Evolutionary conservation across 2,113 vertebrate species (phyloP), one percentile per base, ranked within the genome.

Genomic region (Ceratotherium simum): DNA sequence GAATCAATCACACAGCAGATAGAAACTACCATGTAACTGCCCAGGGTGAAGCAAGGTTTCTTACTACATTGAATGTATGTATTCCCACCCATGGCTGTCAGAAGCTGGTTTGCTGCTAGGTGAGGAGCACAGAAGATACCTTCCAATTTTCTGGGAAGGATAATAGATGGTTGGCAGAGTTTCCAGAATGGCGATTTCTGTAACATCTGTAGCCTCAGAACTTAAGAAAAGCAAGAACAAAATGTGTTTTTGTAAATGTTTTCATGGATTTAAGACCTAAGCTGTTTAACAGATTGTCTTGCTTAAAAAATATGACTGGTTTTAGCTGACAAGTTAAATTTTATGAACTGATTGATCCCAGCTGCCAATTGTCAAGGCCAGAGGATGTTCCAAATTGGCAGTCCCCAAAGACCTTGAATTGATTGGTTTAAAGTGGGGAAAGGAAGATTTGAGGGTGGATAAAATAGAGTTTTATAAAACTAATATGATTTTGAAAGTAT

Each of bases 221-320:
- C 29, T 31, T 96, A 72, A 70, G 97, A 97, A 79, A 69, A 96
- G 39, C 67, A 90, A 96, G 98, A 36, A 91, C 72, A 83, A 93
- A 98, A 97, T 92, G 46, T 96, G 56, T 97, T 98, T 98, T 98
- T 98, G 95, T 64, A 97, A 86, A 88, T 64, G 51, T 93, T 98
- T 98, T 91, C 92, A 95, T 82, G 95, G 93, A 94, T 96, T 98
- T 39, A 94, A 85, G 93, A 78, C 82, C 95, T 98, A 98, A 98
- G 82, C 94, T 98, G 88, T 98, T 98, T 96, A 98, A 95, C 98
- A 99, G 97, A 99, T 94, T 95, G 96, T 97, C 97, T 98, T 97
- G 90, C 95, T 97, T 97, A 94, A 98, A 96, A 96, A 98, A 98
- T 92, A 96, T 83, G 90, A 98, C 76, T 96, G 64, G 31, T 97